Evolutionary conservation across 1,140 invertebrate genomes (phyloP).

Genomic region (Panonychus citri): DNA sequence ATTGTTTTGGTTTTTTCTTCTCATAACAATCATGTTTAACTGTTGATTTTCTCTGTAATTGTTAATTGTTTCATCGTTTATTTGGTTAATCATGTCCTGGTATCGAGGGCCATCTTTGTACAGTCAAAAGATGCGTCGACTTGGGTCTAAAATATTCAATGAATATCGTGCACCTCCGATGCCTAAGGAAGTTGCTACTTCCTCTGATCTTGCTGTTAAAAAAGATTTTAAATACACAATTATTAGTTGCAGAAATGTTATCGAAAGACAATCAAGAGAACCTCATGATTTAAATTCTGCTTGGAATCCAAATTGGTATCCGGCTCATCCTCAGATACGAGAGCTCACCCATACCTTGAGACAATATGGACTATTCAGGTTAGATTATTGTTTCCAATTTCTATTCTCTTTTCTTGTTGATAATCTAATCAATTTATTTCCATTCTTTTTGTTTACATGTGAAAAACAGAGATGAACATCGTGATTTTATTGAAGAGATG

Average conservation of each 20-base stretch:
- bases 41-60: too few species aligned
- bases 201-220: background rate
- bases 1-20: too few species aligned
- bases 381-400: background rate
- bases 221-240: background rate
- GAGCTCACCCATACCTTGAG: conserved; percentile 23
- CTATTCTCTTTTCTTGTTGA: background rate
- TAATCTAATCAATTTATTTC: too few species aligned
- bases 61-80: too few species aligned
- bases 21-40: too few species aligned
- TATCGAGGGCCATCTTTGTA: conserved; percentile 33
- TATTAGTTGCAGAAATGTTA: background rate
- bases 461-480: conserved; percentile 59
- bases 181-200: background rate
- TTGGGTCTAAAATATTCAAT: conserved; percentile 69
- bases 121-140: conserved; percentile 52
- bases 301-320: conserved; percentile 43
- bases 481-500: conserved; percentile 79
- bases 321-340: conserved; percentile 48
- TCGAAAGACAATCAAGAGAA: background rate
- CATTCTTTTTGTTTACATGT: background rate
- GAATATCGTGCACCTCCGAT: conserved; percentile 49
- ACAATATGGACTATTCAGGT: conserved; percentile 16
- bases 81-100: background rate
- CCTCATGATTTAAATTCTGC: conserved; percentile 5